Base-by-base conservation (phyloP, 2,888 invertebrate species). In the Athrips mouffetella region DNA sequence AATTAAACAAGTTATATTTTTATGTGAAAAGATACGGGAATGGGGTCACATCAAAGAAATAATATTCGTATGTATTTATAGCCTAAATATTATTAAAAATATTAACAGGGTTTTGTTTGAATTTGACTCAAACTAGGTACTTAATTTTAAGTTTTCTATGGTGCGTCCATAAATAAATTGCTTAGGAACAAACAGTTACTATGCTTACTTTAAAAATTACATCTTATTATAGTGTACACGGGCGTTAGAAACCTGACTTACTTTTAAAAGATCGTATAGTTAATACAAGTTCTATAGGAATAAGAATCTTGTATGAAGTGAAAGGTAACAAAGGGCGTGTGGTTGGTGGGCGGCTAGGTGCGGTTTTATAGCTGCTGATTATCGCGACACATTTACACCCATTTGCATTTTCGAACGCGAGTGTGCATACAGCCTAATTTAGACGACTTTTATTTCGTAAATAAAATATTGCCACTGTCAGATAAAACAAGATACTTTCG, bases 381-480 rank as follows among this genome's bases (percentile, higher is more conserved):
- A 74, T 70, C 67, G 70, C 67, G 72, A 70, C 65, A 65, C 68
- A 79, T 77, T 79, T 73, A 68, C 74, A 73, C 74, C 67, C 70
- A 80, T 80, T 77, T 72, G 76, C 76, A 77, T 79, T 76, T 76
- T 76, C 78, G 73, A 74, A 65, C 65, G 62, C 59, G 54, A 63
- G 66, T 63, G 62, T 72, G 71, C 40, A 3, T 13, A n/a, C 10
- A 16, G 18, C 35, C 35, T 18, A 35, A 35, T 35, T 18, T 16
- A 20, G 35, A 15, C 15, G 16, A 8, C 5, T 20, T 2, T 18
- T 10, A 35, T 15, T 35, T 35, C 35, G n/a, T 10, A 18, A 35
- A 35, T 35, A 18, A 35, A 8, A 18, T 18, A 10, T 4, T n/a
- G 13, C 11, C 4, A 30, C 13, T n/a, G 30, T 10, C 30, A 30